These are phyloP conservation scores for Tor tambroides DNA, from an alignment of 2,113 vertebrate species.

Conservation along the genomic window DNA sequence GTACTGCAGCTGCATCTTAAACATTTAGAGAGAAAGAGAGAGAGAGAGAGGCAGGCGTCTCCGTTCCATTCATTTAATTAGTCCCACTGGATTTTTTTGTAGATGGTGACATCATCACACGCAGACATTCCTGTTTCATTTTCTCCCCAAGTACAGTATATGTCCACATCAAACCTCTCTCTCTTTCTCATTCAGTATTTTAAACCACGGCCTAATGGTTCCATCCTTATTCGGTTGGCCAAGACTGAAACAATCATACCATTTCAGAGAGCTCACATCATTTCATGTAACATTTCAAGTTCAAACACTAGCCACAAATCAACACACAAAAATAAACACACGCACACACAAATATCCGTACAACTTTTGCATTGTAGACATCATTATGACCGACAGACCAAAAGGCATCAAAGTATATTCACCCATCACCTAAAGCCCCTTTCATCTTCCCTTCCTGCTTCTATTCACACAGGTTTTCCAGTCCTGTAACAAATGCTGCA, in stretches of 20 bases:
- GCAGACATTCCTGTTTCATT: constrained; percentile 53
- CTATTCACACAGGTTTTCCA: constrained; percentile 41
- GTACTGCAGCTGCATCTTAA: constrained; percentile 45
- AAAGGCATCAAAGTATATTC: constrained; percentile 44
- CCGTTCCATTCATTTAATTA: constrained; percentile 55
- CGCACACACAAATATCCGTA: background rate
- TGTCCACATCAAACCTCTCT: constrained; percentile 47
- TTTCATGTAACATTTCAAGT: constrained; percentile 7
- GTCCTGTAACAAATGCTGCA: constrained; percentile 41
- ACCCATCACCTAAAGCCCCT: constrained; percentile 37
- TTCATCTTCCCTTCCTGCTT: constrained; percentile 45
- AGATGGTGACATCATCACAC: constrained; percentile 60
- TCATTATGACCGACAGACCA: constrained; percentile 45
- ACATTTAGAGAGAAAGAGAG: constrained; percentile 34
- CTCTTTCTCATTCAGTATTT: background rate
- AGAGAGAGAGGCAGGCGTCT: background rate
- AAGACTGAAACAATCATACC: constrained; percentile 22
- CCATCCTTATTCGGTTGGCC: constrained; percentile 12
- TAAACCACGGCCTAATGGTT: background rate
- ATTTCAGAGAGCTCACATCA: background rate
- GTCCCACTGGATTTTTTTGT: constrained; percentile 59
- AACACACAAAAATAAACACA: constrained; percentile 11
- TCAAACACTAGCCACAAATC: constrained; percentile 10
- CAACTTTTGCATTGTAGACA: constrained; percentile 16
- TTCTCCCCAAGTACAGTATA: constrained; percentile 16